Conservation (phyloP, 2,888 invertebrate species). For the Spisula solida region DNA sequence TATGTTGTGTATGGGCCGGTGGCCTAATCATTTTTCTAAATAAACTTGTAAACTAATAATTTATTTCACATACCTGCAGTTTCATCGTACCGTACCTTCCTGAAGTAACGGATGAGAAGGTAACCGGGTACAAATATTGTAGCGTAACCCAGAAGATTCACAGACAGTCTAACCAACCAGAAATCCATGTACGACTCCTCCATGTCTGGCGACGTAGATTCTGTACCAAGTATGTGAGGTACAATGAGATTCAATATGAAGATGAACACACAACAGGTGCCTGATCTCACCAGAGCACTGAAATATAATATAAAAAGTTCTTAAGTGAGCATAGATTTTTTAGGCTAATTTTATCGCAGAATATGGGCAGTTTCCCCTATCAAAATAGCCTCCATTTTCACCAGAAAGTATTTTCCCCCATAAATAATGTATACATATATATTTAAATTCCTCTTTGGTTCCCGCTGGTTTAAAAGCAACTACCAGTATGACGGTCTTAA, state of each 20-base stretch:
- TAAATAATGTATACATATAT: too few relatives aligned
- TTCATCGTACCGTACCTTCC: conserved; percentile 92
- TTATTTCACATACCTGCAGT: conserved; percentile 90
- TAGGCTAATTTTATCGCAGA: too few relatives aligned
- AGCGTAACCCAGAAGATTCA: conserved; percentile 95
- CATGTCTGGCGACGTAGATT: conserved; percentile 61
- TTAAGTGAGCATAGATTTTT: too few relatives aligned
- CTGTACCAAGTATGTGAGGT: conserved; percentile 71
- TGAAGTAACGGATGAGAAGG: conserved; percentile 94
- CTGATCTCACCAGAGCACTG: conserved; percentile 72
- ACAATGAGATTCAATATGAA: conserved; percentile 72
- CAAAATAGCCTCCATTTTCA: too few relatives aligned
- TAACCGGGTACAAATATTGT: conserved; percentile 96
- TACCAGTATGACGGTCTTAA: too few relatives aligned
- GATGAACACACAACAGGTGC: conserved; percentile 63
- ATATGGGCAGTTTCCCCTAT: too few relatives aligned
- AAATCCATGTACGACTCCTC: conserved; percentile 78
- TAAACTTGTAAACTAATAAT: too few relatives aligned
- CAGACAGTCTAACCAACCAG: conserved; percentile 93
- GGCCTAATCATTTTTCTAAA: too few relatives aligned
- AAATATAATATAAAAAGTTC: conserved; percentile 38
- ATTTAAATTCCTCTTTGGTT: too few relatives aligned
- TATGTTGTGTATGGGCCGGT: too few relatives aligned
- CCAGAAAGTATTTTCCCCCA: too few relatives aligned
- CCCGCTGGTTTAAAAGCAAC: too few relatives aligned